phyloP scores from a whole-genome alignment of 1,140 invertebrate species.

The Drosophila rhopaloa region DNA sequence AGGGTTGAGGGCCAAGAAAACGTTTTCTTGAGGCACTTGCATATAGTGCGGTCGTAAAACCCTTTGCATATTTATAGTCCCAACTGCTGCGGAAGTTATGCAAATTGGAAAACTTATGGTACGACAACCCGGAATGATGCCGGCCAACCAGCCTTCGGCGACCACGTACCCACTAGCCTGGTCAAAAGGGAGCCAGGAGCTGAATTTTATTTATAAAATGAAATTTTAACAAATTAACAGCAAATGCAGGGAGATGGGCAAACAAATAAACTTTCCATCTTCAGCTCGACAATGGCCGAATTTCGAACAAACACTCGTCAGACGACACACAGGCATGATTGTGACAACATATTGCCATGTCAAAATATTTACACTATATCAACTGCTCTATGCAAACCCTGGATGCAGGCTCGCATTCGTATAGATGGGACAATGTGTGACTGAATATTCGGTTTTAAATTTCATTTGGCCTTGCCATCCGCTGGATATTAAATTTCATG shows the following conservation, averaged over 20 bases:
- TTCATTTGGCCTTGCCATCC: conserved; percentile 61
- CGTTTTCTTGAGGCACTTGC: conserved; percentile 49
- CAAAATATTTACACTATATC: conserved; percentile 81
- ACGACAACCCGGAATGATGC: conserved; percentile 17
- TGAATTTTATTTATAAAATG: conserved; percentile 73
- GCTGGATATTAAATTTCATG: conserved; percentile 73
- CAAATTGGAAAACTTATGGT: conserved; percentile 76
- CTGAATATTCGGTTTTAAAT: conserved; percentile 69
- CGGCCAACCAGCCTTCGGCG: conserved; percentile 8
- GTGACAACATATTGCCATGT: conserved; percentile 72
- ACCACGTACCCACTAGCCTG: conserved; percentile 13
- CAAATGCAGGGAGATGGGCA: conserved; percentile 60
- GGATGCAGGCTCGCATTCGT: conserved; percentile 1
- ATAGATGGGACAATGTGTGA: conserved; percentile 31
- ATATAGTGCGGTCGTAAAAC: conserved; percentile 38
- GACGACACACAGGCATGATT: conserved; percentile 41
- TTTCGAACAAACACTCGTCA: conserved; percentile 36
- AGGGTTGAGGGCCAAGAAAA: not conserved
- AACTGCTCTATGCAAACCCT: conserved; percentile 34
- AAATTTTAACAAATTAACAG: conserved; percentile 82
- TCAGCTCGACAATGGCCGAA: conserved; percentile 37
- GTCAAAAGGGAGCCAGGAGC: conserved; percentile 45
- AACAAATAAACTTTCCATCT: conserved; percentile 62
- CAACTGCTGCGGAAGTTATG: conserved; percentile 73
- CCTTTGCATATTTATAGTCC: conserved; percentile 71